Evolutionary conservation across 2,888 invertebrate genomes (phyloP), one percentile per base, ranked within the genome.

Genomic region (Oscheius sp.): DNA sequence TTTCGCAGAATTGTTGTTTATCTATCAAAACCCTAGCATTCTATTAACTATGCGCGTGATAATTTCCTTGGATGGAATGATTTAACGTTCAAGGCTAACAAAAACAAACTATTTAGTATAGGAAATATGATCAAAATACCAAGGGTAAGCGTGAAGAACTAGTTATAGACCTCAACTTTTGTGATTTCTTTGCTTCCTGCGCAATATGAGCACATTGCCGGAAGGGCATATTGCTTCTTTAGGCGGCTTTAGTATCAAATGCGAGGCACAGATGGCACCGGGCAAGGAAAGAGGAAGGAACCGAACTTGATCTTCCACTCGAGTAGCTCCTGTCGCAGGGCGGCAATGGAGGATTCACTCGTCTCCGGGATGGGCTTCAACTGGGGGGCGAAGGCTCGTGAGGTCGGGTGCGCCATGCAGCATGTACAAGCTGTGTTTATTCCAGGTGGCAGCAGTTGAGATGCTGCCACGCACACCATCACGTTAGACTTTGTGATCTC

Each of bases 251-350:
- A 73, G 63, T 60, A 63, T 32, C 11, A 63, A 5, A 63, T 1
- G 35, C 21, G n/a, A 3, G 13, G 71, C n/a, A 47, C 57, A 50
- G 32, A 33, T 33, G 71, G 33, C 33, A 66, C 47, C 57, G 71
- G 55, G 42, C 13, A 42, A 42, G 13, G 33, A 29, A 50, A 66
- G 37, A 73, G 58, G 59, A 59, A 68, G 59, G 35, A 53, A 68
- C 60, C 32, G 74, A 74, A 51, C 60, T 72, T 62, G 51, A 72
- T 72, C 71, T 72, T 72, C 71, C 62, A 60, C 71, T 60, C 59
- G 71, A 72, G 59, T 62, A 72, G 68, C 55, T 68, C 68, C 55
- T 68, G 68, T 37, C 68, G 68, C n/a, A 68, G 37, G n/a, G 68
- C 68, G 42, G 68, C 68, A 55, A 68, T 53, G 1, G 68, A 68